Evolutionary conservation across 2,888 invertebrate species (phyloP).

Genomic region (Scaptodrosophila latifasciaeformis): DNA sequence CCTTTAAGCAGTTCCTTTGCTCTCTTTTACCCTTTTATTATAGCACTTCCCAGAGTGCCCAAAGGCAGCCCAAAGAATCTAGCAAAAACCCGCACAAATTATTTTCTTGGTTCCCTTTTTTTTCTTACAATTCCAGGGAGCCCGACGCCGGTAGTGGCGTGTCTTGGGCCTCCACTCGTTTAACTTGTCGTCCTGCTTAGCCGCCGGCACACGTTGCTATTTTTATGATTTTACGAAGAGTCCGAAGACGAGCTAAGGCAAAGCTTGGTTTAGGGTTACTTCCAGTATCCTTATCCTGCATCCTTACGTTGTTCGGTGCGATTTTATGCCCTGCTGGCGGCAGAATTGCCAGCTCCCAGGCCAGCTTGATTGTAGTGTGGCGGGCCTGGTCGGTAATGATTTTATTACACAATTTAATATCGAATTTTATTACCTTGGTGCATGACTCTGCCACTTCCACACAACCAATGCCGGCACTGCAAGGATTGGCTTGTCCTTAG

Average conservation of each 20-base stretch:
- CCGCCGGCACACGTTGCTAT: constrained; percentile 60
- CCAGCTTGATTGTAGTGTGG: neutral
- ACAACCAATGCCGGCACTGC: constrained; percentile 14
- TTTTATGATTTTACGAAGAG: constrained; percentile 50
- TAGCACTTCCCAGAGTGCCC: constrained; percentile 29
- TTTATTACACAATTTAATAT: constrained; percentile 67
- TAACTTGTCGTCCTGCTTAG: constrained; percentile 46
- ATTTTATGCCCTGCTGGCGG: constrained; percentile 41
- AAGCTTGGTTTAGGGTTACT: neutral
- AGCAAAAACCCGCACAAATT: constrained; percentile 50
- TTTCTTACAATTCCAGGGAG: constrained; percentile 22
- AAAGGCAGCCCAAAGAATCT: neutral
- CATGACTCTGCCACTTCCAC: constrained; percentile 51
- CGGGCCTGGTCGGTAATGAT: constrained; percentile 47
- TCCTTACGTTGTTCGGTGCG: constrained; percentile 44
- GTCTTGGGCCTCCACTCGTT: too few relatives aligned
- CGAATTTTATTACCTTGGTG: constrained; percentile 65
- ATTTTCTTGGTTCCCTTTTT: constrained; percentile 51
- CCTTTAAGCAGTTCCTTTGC: constrained; percentile 44
- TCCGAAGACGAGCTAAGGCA: neutral
- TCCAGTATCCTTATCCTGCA: too few relatives aligned
- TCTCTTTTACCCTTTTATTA: constrained; percentile 21
- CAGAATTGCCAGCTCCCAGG: constrained; percentile 24
- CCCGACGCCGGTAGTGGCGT: constrained; percentile 27
- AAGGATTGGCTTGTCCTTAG: constrained; percentile 50